Evolutionary conservation across 2,797 vertebrate genomes (phyloP), one percentile per base, ranked within the genome.

Genomic region (Artibeus jamaicensis): DNA sequence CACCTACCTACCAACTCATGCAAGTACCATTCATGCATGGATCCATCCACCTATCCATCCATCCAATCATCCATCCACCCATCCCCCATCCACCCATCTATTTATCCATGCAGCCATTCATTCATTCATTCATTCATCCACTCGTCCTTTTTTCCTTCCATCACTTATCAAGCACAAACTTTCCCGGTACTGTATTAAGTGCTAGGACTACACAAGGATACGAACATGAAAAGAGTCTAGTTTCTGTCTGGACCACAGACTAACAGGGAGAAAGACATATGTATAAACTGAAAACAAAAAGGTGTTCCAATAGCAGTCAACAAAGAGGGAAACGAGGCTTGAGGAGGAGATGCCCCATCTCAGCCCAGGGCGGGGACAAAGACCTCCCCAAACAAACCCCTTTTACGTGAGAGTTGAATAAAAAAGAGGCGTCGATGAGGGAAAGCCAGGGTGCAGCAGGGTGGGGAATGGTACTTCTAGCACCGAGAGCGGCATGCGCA

Each of bases 401-500:
- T 48, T 46, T 2, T 8, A 15, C 2, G 1, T 22, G 16, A 82
- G 37, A 50, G 5, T 5, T 46, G 57, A 21, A 21, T 55, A 16
- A 2, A 46, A 74, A 42, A 37, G 26, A 7, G 37, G 48, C 46
- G 4, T 1, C 5, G 2, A 16, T 44, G 9, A 18, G 39, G 55
- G 11, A 55, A 19, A 85, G 14, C 18, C 46, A 9, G 71, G 26
- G 9, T 16, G 44, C 29, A 16, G 16, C 1, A 1, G n/a, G 62
- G 9, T 3, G 10, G 7, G 26, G 76, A 50, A 59, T 6, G 18
- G 26, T 2, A 1, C 26, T 34, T 16, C 57, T 3, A 32, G n/a
- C 29, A 0, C 24, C 16, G 34, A 9, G 9, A 37, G 26, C 4
- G 4, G 0, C 3, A 0, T 0, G 2, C 7, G 53, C 16, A 7